Evolutionary conservation across 2,888 invertebrate genomes (phyloP), one percentile per base, ranked within the genome.

Genomic region (Phlogophora meticulosa): DNA sequence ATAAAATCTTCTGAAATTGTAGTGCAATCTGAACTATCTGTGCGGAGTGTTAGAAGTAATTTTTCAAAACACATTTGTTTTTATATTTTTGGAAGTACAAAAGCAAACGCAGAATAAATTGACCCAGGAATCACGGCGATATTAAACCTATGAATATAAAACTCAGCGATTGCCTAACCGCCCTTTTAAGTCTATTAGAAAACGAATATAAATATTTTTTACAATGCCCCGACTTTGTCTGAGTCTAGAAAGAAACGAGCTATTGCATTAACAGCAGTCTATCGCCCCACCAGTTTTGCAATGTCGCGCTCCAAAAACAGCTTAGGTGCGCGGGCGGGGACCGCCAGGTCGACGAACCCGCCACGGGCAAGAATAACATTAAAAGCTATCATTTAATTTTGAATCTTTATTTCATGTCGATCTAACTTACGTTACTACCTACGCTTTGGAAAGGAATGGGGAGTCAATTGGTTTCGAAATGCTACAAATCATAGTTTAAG

Each of bases 281-380:
- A 67, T 67, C 66, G 72, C 83, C 83, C 81, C 79, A 78, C 83
- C 76, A 69, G 78, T 83, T 80, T 81, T 89, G 92, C 92, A 92
- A 93, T 92, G 92, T 92, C 89, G 91, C 91, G 91, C 91, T 92
- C 92, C 89, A 83, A 92, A 93, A 93, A 90, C 89, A 91, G 86
- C 85, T 86, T 85, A 82, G 84, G 86, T 82, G 89, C 88, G 90
- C 88, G 88, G 89, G 90, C 88, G 92, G 88, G 85, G 88, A 85
- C 80, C 74, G 87, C 70, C 74, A 86, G 93, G 93, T 93, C 92
- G 87, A 86, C 86, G 92, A 93, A 91, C 93, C 84, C 86, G 83
- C 83, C 81, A 86, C 86, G 82, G 74, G 84, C 87, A 84, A 90
- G 90, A 92, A 90, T 91, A 90, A 81, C 80, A 80, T 78, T 77